A percentile compares a stretch with the other conserved stretches of the same genome.
Evolutionary conservation across 2,113 vertebrate genomes (phyloP).

Genomic region (Tetrax tetrax): DNA sequence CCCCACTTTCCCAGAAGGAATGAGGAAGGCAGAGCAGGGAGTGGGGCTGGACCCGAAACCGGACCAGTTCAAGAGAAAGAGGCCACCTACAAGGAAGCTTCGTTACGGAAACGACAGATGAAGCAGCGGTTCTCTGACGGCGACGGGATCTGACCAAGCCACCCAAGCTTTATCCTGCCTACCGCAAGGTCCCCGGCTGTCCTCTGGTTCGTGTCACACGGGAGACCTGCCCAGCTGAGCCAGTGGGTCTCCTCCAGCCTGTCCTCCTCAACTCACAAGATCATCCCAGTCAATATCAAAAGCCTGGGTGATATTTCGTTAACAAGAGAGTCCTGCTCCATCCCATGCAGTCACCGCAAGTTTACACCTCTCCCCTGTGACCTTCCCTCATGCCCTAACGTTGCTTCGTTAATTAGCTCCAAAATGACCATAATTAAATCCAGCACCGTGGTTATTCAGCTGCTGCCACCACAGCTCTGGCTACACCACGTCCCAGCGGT

Average conservation of each 20-base stretch:
- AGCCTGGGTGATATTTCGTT: neutral
- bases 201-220: neutral
- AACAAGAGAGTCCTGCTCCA: neutral
- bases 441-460: neutral
- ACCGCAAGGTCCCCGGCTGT: neutral
- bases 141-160: neutral
- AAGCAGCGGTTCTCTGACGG: neutral
- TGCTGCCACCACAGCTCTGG: neutral
- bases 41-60: neutral
- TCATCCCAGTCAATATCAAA: neutral
- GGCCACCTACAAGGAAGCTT: neutral
- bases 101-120: accelerated
- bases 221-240: neutral
- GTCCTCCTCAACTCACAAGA: neutral
- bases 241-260: neutral
- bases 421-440: conserved; percentile 16
- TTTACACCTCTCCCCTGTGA: neutral
- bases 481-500: neutral
- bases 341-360: neutral
- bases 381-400: neutral
- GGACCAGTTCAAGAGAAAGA: neutral
- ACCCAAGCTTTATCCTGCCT: neutral
- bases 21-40: neutral
- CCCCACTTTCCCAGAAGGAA: neutral
- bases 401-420: neutral